Evolutionary conservation across 1,140 invertebrate genomes (phyloP), one percentile per base, ranked within the genome.

Genomic region (Neodiprion lecontei): DNA sequence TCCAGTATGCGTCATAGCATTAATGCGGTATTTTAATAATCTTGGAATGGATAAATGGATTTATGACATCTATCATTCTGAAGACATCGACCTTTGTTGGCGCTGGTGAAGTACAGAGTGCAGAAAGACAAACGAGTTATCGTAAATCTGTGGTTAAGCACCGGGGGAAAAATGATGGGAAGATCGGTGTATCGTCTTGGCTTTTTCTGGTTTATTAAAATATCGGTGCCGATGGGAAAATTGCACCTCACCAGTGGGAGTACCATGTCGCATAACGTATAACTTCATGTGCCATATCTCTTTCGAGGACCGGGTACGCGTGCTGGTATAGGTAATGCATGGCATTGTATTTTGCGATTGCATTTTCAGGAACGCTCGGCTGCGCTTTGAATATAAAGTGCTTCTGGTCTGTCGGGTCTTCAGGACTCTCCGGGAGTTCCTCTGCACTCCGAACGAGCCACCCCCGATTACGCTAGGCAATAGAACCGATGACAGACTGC

Each of bases 271-370:
- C 80, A 85, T 85, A 85, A 86, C 86, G 81, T 84, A 87, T 84
- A 84, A 85, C 84, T 84, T 85, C 84, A 86, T 86, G 82, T 86
- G 86, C 80, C 84, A 85, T 85, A 85, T 83, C 82, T 86, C 84
- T 82, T 84, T 85, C 80, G 72, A 75, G 78, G 73, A 4, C 53
- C 70, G 75, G 66, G n/a, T n/a, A 50, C 74, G 67, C 74, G 65
- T 53, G 67, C 69, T 72, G 73, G 75, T 83, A 82, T 83, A 83
- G 79, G 82, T 83, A 83, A 82, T 83, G 81, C 82, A 83, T 79
- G 82, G 79, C 84, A 84, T 86, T 87, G 85, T 86, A 86, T 86
- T 85, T 84, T 86, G 83, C 85, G 84, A 87, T 87, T 87, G 85
- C 84, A 85, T 87, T 87, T 86, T 87, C 85, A 85, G 82, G 85